Evolutionary conservation across 2,797 vertebrate species (phyloP), one percentile per base, ranked within the genome.

Genomic region (Melopsittacus undulatus): DNA sequence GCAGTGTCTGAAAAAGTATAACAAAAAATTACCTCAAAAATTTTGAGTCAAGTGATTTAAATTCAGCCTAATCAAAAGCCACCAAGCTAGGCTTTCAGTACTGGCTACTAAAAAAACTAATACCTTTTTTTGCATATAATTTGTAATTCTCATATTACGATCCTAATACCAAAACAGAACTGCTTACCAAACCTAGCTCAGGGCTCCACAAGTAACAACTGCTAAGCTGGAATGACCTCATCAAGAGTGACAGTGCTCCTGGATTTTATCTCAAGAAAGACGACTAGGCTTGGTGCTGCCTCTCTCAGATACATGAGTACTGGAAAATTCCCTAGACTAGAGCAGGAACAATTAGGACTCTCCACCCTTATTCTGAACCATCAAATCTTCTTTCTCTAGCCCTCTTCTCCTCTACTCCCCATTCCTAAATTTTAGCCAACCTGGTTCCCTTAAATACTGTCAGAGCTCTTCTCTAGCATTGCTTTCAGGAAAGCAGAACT

Each of bases 1-100:
- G 14, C 0, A 2, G 75, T 45, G 18, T 54, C 24, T 54, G 32
- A 75, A 56, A 77, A 79, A 22, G 5, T 2, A 0, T 34, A 67
- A 40, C 11, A 51, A 49, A 54, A 83, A 87, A 59, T 2, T 30
- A 23, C 30, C 34, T 48, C 57, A 29, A 24, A 45, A 30, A 32
- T 23, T 79, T 29, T 64, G 4, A 81, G 4, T 48, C 5, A 32
- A 87, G 22, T 38, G 3, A 63, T 81, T 79, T 52, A 70, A 43
- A 46, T 40, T 70, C 32, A 59, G 40, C 20, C 16, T 36, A 83
- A 74, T 24, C 67, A 26, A 85, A 80, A 95, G 54, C 7, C 11
- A 78, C 1, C 21, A 34, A 91, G 48, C 22, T 26, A 68, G 9
- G 11, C 6, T 49, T 84, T 84, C 38, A 36, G 26, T 67, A 46